Conservation (phyloP, 1,140 invertebrate genomes). For the Meloidogyne floridensis region DNA sequence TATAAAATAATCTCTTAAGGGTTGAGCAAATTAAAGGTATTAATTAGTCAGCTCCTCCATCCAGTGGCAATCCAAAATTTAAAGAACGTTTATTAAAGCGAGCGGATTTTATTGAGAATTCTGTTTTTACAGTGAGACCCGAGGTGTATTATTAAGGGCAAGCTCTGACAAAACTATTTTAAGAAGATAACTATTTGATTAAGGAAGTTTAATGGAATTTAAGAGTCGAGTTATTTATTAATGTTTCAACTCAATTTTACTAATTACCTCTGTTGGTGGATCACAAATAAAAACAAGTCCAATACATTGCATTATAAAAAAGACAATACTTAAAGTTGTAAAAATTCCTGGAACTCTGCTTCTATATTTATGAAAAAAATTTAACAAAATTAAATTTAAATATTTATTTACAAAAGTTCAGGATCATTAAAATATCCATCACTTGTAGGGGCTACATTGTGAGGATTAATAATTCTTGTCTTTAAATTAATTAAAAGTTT, state of each 20-base stretch:
- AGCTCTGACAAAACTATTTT: too few relatives aligned
- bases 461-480: constrained; percentile 35
- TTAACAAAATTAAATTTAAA: constrained; percentile 47
- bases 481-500: not conserved
- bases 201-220: too few relatives aligned
- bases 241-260: not conserved
- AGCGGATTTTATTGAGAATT: too few relatives aligned
- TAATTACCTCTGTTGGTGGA: constrained; percentile 52
- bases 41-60: too few relatives aligned
- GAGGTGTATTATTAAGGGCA: too few relatives aligned
- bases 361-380: not conserved
- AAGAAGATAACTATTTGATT: too few relatives aligned
- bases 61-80: too few relatives aligned
- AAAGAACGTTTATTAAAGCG: too few relatives aligned
- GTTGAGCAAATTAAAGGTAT: too few relatives aligned
- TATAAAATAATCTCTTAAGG: too few relatives aligned
- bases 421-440: constrained; percentile 57
- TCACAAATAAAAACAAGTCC: constrained; percentile 62
- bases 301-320: constrained; percentile 58
- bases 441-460: constrained; percentile 52
- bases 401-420: constrained; percentile 51
- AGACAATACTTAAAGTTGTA: constrained; percentile 51
- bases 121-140: too few relatives aligned
- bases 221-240: not conserved
- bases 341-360: constrained; percentile 55